Percentiles rank a stretch among this genome's conserved stretches.
Conservation (phyloP, 2,888 invertebrate species). For the Tetropium fuscum region DNA sequence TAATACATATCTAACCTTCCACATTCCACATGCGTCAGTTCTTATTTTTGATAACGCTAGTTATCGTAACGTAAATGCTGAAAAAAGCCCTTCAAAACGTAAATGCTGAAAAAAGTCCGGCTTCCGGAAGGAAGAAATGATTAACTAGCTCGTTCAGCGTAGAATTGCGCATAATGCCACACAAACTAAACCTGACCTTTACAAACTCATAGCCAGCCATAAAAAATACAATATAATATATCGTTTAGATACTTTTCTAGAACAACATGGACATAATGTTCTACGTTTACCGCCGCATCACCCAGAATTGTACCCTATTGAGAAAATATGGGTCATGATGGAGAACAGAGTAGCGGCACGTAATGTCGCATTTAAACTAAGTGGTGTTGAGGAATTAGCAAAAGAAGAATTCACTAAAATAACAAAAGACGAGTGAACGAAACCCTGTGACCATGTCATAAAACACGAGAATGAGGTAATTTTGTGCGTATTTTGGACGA, state of each 20-base stretch:
- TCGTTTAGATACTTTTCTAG: constrained; percentile 32
- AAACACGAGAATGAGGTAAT: constrained; percentile 14
- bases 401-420: constrained; percentile 32
- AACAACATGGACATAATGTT: constrained; percentile 41
- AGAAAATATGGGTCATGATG: constrained; percentile 48
- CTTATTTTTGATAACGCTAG: too few relatives aligned
- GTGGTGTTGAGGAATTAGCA: constrained; percentile 29
- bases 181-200: constrained; percentile 41
- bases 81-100: too few relatives aligned
- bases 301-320: constrained; percentile 49
- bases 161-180: constrained; percentile 26
- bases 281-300: constrained; percentile 47
- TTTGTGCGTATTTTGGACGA: not conserved
- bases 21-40: too few relatives aligned
- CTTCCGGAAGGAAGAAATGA: too few relatives aligned
- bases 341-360: constrained; percentile 40
- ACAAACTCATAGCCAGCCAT: constrained; percentile 5
- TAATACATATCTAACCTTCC: too few relatives aligned
- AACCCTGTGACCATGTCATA: constrained; percentile 26
- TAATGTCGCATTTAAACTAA: constrained; percentile 41
- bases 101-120: too few relatives aligned
- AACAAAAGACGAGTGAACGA: constrained; percentile 28
- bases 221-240: constrained; percentile 35
- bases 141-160: too few relatives aligned
- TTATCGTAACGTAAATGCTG: too few relatives aligned